Evolutionary conservation across 2,113 vertebrate genomes (phyloP), one percentile per base, ranked within the genome.

Genomic region (Chlorocebus sabaeus): DNA sequence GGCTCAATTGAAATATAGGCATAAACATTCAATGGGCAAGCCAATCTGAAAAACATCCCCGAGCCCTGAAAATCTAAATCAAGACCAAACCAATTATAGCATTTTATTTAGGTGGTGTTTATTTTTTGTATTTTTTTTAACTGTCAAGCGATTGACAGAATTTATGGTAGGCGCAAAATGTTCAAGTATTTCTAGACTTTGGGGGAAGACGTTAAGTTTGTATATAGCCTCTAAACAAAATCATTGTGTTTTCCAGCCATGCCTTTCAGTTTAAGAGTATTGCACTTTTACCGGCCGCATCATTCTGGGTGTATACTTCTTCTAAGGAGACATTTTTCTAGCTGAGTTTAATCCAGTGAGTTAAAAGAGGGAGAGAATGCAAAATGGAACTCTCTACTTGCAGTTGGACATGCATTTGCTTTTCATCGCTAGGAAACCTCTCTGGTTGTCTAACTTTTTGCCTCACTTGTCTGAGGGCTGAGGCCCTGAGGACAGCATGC

Each of bases 291-390:
- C 16, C 70, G 89, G 83, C 50, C 0, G 0, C 30, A 61, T 87
- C 52, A 61, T 96, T 25, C 96, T 68, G 79, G 78, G 55, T 93
- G 81, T 0, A 80, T 0, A 27, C 5, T 35, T 98, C 93, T 96
- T 93, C 38, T 35, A 90, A 97, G 86, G 23, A 98, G 96, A 97
- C 25, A 17, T 52, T 97, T 97, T 96, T 95, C 79, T 85, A 59
- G 32, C 88, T 95, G 88, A 96, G 93, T 97, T 95, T 96, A 93
- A 97, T 64, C 52, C 94, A 97, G 87, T 76, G 96, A 95, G 86
- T 83, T 67, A 84, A 57, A 83, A 43, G n/a, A 61, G 13, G 32
- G 38, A 73, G 38, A 87, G 87, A 93, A 20, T 79, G 82, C 43
- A 48, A 96, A 80, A 11, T 0, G 84, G 86, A 93, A 93, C 67